phyloP scores from a whole-genome alignment of 35 echinoderm and acorn worm species.

The Acanthaster planci region DNA sequence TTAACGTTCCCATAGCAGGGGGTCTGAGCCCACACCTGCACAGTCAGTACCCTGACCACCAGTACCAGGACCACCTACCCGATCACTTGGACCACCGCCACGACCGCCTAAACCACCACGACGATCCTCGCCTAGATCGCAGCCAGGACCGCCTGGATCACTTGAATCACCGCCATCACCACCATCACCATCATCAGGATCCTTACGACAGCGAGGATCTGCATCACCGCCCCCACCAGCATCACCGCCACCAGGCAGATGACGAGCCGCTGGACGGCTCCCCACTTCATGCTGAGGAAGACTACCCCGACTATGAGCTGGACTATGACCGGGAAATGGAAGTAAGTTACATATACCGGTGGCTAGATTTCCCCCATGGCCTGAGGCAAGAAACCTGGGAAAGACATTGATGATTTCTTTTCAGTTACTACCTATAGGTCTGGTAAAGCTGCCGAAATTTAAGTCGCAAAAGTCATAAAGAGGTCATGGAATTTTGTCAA shows the following conservation, averaged over 20 bases:
- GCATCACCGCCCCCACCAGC: neutral
- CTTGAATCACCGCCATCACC: neutral
- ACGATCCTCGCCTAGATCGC: neutral
- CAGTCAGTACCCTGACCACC: constrained; percentile 3
- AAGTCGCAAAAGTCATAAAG: too few relatives aligned
- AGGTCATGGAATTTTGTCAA: too few relatives aligned
- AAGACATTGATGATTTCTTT: too few relatives aligned
- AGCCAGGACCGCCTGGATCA: neutral
- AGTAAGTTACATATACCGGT: too few relatives aligned
- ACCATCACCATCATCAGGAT: neutral
- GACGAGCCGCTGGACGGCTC: constrained; percentile 16
- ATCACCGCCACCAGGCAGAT: neutral
- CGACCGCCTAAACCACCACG: neutral
- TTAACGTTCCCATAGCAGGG: constrained; percentile 78
- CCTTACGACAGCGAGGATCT: neutral
- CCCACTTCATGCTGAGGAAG: constrained; percentile 3
- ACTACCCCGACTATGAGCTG: constrained; percentile 8
- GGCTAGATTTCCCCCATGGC: too few relatives aligned
- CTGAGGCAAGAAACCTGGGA: too few relatives aligned
- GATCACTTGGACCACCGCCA: constrained; percentile 39
- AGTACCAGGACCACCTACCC: constrained; percentile 12
- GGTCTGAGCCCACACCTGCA: constrained; percentile 57
- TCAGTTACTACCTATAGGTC: too few relatives aligned
- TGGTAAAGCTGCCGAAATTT: too few relatives aligned
- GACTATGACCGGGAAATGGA: constrained; percentile 28